Base-by-base conservation (phyloP, 2,888 invertebrate species). In the Dyspetes luteomarginatus region DNA sequence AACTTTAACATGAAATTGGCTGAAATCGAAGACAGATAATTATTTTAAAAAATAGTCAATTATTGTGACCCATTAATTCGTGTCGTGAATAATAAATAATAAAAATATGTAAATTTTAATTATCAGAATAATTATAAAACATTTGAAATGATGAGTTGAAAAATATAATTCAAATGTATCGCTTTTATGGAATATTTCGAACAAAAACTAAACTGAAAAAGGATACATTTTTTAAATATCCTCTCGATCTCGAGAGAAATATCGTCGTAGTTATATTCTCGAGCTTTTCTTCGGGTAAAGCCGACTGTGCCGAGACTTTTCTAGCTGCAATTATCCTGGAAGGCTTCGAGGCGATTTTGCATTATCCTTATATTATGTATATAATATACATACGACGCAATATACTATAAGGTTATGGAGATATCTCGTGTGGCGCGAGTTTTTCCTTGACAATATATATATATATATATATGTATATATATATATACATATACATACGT, bases 301-400 rank as follows among this genome's bases (percentile, higher is more conserved):
- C 36, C 67, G 43, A 69, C 7, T 55, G 67, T 55, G 55, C 62
- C 62, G 62, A 64, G 48, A 67, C 60, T 67, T 80, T 67, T 80
- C 60, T 55, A 84, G 85, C 84, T 84, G 87, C 87, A 88, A 88
- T 88, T 88, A 88, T 88, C 84, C 82, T 81, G 75, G 78, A 77
- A 84, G 85, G 81, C 83, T 86, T 73, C 80, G 9, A 26, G 77
- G 76, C 85, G 84, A 86, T 86, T 88, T 86, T 85, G 81, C 83
- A 84, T 88, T 76, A 43, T 65, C 41, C 17, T 28, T 50, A 15
- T 26, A 12, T 45, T 15, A 43, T 55, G 15, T 22, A 41, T 36
- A 48, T 52, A 28, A 52, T n/a, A 58, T 50, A 28, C 48, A 58
- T 48, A 67, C 15, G 17, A 19, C 17, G 19, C 41, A n/a, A 22